phyloP scores from a whole-genome alignment of 1,140 invertebrate genomes.

The Magallana angulata region DNA sequence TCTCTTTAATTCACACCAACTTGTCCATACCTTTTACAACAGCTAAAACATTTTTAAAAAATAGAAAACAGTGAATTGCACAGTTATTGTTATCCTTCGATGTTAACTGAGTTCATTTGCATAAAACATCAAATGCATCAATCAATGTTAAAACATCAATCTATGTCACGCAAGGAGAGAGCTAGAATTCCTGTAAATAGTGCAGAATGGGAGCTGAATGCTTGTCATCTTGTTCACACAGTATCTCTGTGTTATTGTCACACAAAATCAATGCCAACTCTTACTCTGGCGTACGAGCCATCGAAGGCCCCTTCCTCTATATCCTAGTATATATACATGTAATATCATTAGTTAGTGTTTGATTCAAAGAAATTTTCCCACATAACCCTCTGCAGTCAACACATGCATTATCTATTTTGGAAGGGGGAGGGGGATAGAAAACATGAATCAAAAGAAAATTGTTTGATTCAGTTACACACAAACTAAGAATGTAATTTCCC shows the following conservation, averaged over 20 bases:
- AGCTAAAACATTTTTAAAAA: background rate
- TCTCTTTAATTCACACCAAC: background rate
- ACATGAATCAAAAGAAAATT: too few species aligned
- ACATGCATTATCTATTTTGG: too few species aligned
- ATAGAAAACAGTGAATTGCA: background rate
- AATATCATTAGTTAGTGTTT: too few species aligned
- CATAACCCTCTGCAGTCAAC: too few species aligned
- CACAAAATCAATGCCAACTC: constrained; percentile 13
- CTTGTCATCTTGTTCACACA: background rate
- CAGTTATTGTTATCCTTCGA: background rate
- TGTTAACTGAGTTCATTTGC: too few species aligned
- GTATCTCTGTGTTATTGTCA: background rate
- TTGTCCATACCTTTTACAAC: background rate
- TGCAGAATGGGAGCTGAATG: background rate
- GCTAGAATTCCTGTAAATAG: background rate
- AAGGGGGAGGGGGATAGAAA: too few species aligned
- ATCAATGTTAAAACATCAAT: background rate
- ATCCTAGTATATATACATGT: background rate
- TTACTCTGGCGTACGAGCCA: constrained; percentile 5
- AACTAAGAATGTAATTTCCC: too few species aligned
- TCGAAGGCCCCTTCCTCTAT: background rate
- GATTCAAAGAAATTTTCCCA: too few species aligned
- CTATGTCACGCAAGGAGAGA: background rate
- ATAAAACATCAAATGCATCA: background rate
- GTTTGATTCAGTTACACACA: too few species aligned